phyloP scores from a whole-genome alignment of 2,113 vertebrate species.

The Rhinoderma darwinii region DNA sequence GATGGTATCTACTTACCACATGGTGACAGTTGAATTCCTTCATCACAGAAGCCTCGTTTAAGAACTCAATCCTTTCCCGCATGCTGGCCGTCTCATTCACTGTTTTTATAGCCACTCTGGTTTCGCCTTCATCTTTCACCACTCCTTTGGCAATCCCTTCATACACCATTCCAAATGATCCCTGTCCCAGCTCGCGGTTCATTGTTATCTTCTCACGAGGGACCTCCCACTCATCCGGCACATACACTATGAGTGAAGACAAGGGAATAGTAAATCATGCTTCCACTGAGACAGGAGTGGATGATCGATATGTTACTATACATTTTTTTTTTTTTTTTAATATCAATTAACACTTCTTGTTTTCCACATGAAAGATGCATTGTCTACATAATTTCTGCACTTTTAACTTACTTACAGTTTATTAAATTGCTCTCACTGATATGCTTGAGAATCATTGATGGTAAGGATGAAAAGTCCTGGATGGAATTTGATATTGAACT shows the following conservation, averaged over 20 bases:
- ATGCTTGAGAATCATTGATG: too few species aligned
- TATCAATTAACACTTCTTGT: not conserved
- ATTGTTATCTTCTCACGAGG: slow-evolving; percentile 96
- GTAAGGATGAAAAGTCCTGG: too few species aligned
- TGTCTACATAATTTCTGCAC: too few species aligned
- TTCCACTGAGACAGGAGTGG: not conserved
- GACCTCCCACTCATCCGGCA: slow-evolving; percentile 98
- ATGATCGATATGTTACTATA: not conserved
- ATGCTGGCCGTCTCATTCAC: slow-evolving; percentile 97
- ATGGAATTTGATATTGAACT: too few species aligned
- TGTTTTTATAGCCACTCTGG: slow-evolving; percentile 95
- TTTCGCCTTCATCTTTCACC: slow-evolving; percentile 93
- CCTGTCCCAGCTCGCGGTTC: slow-evolving; percentile 92
- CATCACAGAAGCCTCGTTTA: slow-evolving; percentile 98
- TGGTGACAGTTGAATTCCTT: slow-evolving; percentile 99
- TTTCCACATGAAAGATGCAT: not conserved
- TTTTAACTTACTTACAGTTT: too few species aligned
- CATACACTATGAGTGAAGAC: slow-evolving; percentile 80
- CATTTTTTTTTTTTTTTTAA: not conserved
- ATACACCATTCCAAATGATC: slow-evolving; percentile 98
- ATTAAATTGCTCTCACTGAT: too few species aligned
- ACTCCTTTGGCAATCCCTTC: slow-evolving; percentile 95
- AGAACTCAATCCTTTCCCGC: slow-evolving; percentile 95
- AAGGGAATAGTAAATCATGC: not conserved
- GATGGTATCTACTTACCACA: slow-evolving; percentile 80